phyloP scores from a whole-genome alignment of 2,113 vertebrate genomes.

The Periophthalmus modestus region DNA sequence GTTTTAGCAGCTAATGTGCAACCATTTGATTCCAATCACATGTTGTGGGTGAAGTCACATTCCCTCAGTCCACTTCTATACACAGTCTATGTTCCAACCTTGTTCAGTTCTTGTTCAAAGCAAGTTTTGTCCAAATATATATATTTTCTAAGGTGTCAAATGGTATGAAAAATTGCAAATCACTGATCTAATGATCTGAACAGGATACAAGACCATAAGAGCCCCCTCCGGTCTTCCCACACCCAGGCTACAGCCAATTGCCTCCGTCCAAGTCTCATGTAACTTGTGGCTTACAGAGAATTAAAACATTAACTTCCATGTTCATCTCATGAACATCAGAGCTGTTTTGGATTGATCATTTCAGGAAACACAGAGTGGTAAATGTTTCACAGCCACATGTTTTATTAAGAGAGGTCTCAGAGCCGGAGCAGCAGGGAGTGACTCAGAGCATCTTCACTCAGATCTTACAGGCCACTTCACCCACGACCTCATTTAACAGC shows the following conservation, averaged over 20 bases:
- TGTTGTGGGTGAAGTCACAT: too few relatives aligned
- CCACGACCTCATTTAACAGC: slow-evolving; percentile 20
- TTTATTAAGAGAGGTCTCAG: slow-evolving; percentile 64
- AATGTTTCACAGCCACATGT: slow-evolving; percentile 68
- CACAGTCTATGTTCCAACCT: too few relatives aligned
- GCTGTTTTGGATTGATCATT: slow-evolving; percentile 70
- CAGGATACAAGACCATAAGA: not conserved
- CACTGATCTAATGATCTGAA: not conserved
- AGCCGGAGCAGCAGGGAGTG: slow-evolving; percentile 41
- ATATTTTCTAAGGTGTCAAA: not conserved
- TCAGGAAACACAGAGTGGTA: slow-evolving; percentile 69
- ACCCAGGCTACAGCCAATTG: slow-evolving; percentile 21
- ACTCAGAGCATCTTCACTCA: slow-evolving; percentile 43
- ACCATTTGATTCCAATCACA: too few relatives aligned
- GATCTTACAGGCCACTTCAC: slow-evolving; percentile 25
- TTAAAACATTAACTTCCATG: slow-evolving; percentile 67
- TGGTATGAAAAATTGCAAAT: not conserved
- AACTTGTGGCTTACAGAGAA: slow-evolving; percentile 63
- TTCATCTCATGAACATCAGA: slow-evolving; percentile 56
- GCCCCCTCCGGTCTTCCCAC: not conserved
- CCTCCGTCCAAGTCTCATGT: slow-evolving; percentile 60
- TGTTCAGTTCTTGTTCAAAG: too few relatives aligned
- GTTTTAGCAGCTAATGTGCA: too few relatives aligned
- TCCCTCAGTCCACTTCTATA: too few relatives aligned
- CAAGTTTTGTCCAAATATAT: too few relatives aligned